These are phyloP conservation scores for Anser cygnoides DNA, from an alignment of 2,113 vertebrate species.

Conservation along the genomic window DNA sequence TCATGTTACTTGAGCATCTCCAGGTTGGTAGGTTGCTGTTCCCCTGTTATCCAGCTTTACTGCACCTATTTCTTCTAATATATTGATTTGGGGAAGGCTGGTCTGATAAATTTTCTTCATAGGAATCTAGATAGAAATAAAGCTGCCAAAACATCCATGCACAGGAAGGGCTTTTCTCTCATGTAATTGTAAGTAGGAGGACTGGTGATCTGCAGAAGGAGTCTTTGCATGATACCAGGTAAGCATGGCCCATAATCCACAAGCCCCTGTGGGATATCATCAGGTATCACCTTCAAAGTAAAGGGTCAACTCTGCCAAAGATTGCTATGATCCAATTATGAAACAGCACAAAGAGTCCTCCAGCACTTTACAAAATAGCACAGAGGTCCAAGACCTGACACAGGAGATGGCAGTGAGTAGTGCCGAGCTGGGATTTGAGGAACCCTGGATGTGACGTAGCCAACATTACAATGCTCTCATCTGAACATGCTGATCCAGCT, in stretches of 20 bases:
- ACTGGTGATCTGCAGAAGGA: not conserved
- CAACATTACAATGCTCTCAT: not conserved
- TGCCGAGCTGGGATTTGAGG: not conserved
- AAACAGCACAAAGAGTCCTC: not conserved
- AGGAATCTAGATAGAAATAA: not conserved
- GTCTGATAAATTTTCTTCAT: not conserved
- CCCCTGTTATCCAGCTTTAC: not conserved
- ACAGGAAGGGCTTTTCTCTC: not conserved
- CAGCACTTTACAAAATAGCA: not conserved
- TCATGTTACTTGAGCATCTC: not conserved
- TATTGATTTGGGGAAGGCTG: not conserved
- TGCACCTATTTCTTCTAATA: not conserved
- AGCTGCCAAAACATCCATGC: not conserved
- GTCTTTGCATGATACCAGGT: rapidly evolving
- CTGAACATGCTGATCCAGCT: not conserved
- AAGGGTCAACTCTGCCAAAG: not conserved
- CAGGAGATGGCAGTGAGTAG: not conserved
- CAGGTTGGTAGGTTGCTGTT: not conserved
- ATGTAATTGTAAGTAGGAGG: not conserved
- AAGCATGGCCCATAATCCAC: not conserved
- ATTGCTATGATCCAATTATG: not conserved
- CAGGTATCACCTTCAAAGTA: not conserved
- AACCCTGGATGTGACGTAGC: not conserved
- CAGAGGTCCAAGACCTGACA: not conserved
- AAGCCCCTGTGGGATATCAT: not conserved